Evolutionary conservation across 2,797 vertebrate genomes (phyloP).

Genomic region (Sebastes taczanowskii): DNA sequence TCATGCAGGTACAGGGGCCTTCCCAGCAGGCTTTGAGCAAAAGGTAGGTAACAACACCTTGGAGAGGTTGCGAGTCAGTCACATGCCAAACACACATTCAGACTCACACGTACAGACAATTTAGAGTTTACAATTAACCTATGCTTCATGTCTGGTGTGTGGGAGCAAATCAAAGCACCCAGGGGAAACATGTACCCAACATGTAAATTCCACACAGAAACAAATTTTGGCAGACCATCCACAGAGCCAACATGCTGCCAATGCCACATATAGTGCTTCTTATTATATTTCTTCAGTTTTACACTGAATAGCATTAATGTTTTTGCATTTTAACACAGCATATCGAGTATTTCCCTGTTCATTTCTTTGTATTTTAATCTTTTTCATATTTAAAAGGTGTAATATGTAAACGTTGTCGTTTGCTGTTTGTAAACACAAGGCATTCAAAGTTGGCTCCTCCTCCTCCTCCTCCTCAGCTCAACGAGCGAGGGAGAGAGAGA

Average conservation of each 20-base stretch:
- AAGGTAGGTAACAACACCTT: background rate
- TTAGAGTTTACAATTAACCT: background rate
- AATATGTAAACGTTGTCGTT: fast-evolving
- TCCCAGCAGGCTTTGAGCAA: background rate
- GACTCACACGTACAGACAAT: background rate
- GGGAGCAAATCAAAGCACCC: background rate
- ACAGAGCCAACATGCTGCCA: background rate
- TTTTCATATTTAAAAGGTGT: background rate
- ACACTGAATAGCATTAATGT: background rate
- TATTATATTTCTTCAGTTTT: background rate
- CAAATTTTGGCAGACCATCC: background rate
- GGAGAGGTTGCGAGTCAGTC: background rate
- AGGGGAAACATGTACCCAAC: background rate
- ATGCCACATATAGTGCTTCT: background rate
- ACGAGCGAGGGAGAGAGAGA: no score
- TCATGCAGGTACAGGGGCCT: background rate
- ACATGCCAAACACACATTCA: background rate
- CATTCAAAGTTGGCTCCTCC: no score
- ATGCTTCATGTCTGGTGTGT: background rate
- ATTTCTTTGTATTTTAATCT: background rate
- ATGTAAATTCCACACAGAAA: background rate
- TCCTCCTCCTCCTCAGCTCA: no score
- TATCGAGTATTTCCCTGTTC: background rate
- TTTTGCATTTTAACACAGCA: background rate
- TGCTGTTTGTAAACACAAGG: no score